These are phyloP conservation scores for Morelia viridis DNA, from an alignment of 2,797 vertebrate genomes.

Conservation along the genomic window DNA sequence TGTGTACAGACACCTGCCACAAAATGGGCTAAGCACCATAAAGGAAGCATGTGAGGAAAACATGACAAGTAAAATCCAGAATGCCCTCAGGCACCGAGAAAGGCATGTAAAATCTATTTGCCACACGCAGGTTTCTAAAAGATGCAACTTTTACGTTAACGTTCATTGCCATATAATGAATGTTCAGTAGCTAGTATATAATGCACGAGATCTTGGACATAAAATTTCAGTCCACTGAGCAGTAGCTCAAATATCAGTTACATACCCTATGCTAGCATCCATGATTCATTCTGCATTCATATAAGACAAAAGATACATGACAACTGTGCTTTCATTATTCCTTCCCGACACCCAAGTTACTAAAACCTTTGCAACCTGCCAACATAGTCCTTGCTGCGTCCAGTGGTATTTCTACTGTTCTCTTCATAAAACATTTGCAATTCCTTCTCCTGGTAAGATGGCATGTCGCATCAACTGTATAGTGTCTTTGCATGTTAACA, in stretches of 20 bases:
- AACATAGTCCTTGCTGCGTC: not conserved
- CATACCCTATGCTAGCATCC: not conserved
- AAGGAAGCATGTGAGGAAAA: conserved; percentile 20
- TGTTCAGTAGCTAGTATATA: conserved; percentile 11
- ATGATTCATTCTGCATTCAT: accelerated
- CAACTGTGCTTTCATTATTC: accelerated
- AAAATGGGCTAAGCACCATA: not conserved
- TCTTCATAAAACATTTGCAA: not conserved
- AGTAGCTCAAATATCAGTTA: conserved; percentile 35
- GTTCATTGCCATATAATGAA: not conserved
- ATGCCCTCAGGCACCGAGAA: conserved; percentile 38
- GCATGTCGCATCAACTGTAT: too few species aligned
- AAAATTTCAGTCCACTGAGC: not conserved
- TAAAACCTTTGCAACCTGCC: not conserved
- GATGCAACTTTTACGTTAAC: not conserved
- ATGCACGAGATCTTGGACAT: not conserved
- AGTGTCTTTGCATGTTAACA: not conserved
- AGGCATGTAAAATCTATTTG: conserved; percentile 34
- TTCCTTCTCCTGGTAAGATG: not conserved
- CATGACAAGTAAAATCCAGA: conserved; percentile 21
- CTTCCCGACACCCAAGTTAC: not conserved
- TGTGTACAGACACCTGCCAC: not conserved
- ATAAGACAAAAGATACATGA: not conserved
- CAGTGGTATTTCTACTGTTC: not conserved
- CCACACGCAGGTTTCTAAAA: not conserved